Evolutionary conservation across 2,888 invertebrate genomes (phyloP).

Genomic region (Chalcosyrphus nemorum): DNA sequence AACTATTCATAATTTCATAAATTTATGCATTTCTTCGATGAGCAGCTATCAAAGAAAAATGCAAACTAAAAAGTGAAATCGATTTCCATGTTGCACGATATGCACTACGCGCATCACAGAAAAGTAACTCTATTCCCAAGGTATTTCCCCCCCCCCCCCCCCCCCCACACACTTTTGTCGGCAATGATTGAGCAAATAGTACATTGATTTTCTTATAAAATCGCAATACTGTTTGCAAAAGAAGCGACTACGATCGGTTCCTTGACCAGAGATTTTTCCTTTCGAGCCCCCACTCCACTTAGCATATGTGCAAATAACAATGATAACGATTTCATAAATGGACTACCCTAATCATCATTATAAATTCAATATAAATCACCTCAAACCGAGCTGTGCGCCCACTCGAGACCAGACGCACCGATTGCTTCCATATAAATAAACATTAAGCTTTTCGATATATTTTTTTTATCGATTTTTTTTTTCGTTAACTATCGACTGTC

Average conservation of each 20-base stretch:
- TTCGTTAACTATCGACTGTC: too few species aligned
- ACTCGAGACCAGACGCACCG: neutral
- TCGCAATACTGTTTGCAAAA: neutral
- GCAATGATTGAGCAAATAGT: neutral
- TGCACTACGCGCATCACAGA: constrained; percentile 17
- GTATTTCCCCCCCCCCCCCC: too few species aligned
- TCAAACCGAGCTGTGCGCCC: neutral
- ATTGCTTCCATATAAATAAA: constrained; percentile 17
- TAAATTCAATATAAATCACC: constrained; percentile 31
- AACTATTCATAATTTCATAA: constrained; percentile 7
- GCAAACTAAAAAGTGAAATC: constrained; percentile 55
- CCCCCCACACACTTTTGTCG: too few species aligned
- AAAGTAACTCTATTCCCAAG: constrained; percentile 13
- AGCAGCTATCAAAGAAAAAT: constrained; percentile 31
- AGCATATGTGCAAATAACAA: neutral
- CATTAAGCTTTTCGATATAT: constrained; percentile 29
- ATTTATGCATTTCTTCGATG: constrained; percentile 15
- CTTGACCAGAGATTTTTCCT: neutral
- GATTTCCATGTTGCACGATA: constrained; percentile 43
- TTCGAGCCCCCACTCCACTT: neutral
- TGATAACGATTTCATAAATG: constrained; percentile 37
- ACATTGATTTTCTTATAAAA: neutral
- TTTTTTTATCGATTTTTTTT: constrained; percentile 16
- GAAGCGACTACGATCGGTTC: too few species aligned
- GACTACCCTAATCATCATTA: constrained; percentile 2